These are phyloP conservation scores for Agrotis segetum DNA, from an alignment of 2,888 invertebrate species.

Conservation along the genomic window DNA sequence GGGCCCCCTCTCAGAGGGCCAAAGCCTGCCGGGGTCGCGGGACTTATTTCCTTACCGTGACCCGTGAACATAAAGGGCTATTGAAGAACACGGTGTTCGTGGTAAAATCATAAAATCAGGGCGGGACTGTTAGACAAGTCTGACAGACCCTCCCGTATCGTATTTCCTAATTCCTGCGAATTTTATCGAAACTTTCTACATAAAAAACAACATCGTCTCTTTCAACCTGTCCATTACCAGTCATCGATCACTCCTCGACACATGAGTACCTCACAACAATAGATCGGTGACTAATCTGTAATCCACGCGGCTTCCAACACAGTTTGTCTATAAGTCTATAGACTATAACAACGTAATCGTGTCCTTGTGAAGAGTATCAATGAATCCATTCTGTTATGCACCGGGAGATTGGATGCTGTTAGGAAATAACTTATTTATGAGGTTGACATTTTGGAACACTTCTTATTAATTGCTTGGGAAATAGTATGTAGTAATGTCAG, in stretches of 20 bases:
- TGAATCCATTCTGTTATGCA: constrained; percentile 33
- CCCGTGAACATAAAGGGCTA: too few relatives aligned
- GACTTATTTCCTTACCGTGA: too few relatives aligned
- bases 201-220: not conserved
- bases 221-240: constrained; percentile 14
- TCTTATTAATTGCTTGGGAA: not conserved
- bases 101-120: too few relatives aligned
- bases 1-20: too few relatives aligned
- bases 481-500: too few relatives aligned
- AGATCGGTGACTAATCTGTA: constrained; percentile 65
- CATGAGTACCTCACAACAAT: constrained; percentile 40
- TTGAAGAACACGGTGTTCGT: too few relatives aligned
- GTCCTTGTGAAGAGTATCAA: constrained; percentile 64
- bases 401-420: constrained; percentile 3
- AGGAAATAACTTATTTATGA: not conserved
- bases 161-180: not conserved
- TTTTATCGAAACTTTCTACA: not conserved
- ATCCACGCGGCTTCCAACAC: constrained; percentile 61
- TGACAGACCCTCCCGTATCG: too few relatives aligned
- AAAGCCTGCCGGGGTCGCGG: too few relatives aligned
- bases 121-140: too few relatives aligned
- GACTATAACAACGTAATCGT: constrained; percentile 55
- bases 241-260: constrained; percentile 21
- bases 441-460: not conserved
- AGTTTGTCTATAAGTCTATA: constrained; percentile 32